These are phyloP conservation scores for Pipistrellus pipistrellus DNA, from an alignment of 2,797 vertebrate species.

Conservation along the genomic window DNA sequence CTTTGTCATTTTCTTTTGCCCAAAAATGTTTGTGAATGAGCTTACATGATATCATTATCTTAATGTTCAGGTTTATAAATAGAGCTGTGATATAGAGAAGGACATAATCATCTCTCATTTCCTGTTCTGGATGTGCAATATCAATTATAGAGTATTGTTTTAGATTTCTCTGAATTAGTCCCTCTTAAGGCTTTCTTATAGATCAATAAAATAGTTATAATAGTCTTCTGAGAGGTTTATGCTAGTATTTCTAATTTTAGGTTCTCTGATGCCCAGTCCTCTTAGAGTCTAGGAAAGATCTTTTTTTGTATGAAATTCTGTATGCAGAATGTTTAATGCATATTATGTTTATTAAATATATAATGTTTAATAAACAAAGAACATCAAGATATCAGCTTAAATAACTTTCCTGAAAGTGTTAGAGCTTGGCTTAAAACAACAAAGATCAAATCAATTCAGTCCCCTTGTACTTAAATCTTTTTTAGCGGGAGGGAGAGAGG, in stretches of 20 bases:
- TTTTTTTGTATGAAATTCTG: slow-evolving; percentile 45
- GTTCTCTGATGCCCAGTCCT: not conserved
- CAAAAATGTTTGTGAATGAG: slow-evolving; percentile 56
- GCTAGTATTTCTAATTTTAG: slow-evolving; percentile 32
- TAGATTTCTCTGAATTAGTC: slow-evolving; percentile 36
- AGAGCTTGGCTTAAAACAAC: slow-evolving; percentile 6
- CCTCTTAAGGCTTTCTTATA: slow-evolving; percentile 16
- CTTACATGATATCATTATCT: slow-evolving; percentile 22
- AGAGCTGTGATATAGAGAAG: slow-evolving; percentile 43
- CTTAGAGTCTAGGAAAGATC: slow-evolving; percentile 8
- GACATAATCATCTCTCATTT: slow-evolving; percentile 52
- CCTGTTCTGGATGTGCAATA: slow-evolving; percentile 51
- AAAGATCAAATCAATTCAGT: slow-evolving; percentile 41
- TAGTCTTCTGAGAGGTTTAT: slow-evolving; percentile 33
- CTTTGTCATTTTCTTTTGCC: slow-evolving; percentile 45
- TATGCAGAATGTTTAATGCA: slow-evolving; percentile 55
- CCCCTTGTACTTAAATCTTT: not conserved
- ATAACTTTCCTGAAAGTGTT: slow-evolving; percentile 16
- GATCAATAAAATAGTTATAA: slow-evolving; percentile 43
- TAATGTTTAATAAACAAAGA: slow-evolving; percentile 22
- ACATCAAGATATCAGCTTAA: slow-evolving; percentile 27
- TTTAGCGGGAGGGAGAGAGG: not conserved
- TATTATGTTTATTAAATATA: slow-evolving; percentile 18
- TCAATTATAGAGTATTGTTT: slow-evolving; percentile 15
- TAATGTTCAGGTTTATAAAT: slow-evolving; percentile 37